These are phyloP conservation scores for Urophycis tenuis DNA, from an alignment of 2,797 vertebrate genomes.

Conservation along the genomic window DNA sequence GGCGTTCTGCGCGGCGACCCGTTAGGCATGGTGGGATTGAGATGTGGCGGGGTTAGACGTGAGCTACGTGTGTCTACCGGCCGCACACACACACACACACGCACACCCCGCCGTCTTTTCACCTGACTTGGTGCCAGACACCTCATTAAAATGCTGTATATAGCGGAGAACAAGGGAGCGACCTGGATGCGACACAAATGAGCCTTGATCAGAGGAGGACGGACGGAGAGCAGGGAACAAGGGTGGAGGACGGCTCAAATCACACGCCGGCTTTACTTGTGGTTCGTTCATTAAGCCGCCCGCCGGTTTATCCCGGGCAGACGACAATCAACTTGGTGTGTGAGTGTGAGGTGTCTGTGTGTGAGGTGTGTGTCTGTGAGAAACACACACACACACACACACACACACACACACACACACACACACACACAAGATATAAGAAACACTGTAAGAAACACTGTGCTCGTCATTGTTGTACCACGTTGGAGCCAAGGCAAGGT, in stretches of 20 bases:
- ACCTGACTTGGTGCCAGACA: slow-evolving; percentile 66
- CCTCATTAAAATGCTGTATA: slow-evolving; percentile 66
- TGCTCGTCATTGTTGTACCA: background rate
- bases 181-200: slow-evolving; percentile 40
- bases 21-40: background rate
- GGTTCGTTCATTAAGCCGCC: background rate
- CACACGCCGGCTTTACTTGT: background rate
- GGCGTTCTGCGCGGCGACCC: background rate
- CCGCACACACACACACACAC: slow-evolving; percentile 12
- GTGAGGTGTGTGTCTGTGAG: background rate
- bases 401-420: too few species aligned
- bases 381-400: too few species aligned
- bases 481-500: background rate
- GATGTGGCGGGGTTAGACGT: background rate
- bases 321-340: background rate
- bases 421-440: background rate
- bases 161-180: slow-evolving; percentile 63
- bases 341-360: background rate
- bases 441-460: background rate
- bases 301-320: background rate
- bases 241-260: background rate
- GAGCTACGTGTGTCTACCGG: slow-evolving; percentile 12
- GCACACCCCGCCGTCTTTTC: slow-evolving; percentile 20
- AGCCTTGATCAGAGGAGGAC: slow-evolving; percentile 18
- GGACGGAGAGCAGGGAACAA: background rate